Evolutionary conservation across 2,113 vertebrate genomes (phyloP), one percentile per base, ranked within the genome.

Genomic region (Psophia crepitans): DNA sequence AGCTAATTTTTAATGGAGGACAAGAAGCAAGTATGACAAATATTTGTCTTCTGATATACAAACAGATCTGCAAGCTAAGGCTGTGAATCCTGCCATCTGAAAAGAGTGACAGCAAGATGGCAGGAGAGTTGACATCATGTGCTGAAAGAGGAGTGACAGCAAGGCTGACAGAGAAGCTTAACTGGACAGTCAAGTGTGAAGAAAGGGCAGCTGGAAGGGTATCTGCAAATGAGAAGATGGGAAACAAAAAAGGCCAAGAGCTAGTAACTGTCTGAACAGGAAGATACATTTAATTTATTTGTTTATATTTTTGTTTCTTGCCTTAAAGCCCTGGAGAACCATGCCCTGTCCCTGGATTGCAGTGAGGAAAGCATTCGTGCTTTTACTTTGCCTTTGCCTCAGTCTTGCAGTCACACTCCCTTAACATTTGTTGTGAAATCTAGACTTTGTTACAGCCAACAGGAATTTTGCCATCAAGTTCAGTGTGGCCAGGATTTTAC

Each of bases 381-480:
- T 89, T 89, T 87, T 79, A 32, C 35, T 93, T 95, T 85, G 84
- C 83, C 76, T 96, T 97, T 97, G 84, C 77, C 92, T 96, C 92
- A 87, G 84, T 87, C 88, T 85, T 87, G 39, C 57, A 73, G 87
- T 49, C 53, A 61, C 44, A 65, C 16, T 91, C 74, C 53, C 49
- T 84, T 43, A 89, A 66, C 49, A 14, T 54, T 61, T 69, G 24
- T 96, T 94, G 89, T 83, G 94, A 97, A 97, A 96, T 91, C 53
- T 48, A 65, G 57, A 32, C n/a, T 76, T 41, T 83, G 27, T 33
- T 83, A 53, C 84, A 92, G 57, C 75, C 73, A 48, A 21, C 0
- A 14, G 88, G 73, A 94, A 39, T 78, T 90, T 92, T 96, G 89
- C 76, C 86, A 87, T 92, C 26, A 21, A 27, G 60, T 71, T 64